A percentile compares a stretch with the other conserved stretches of the same genome.
These are phyloP conservation scores for Drosophila arawakana DNA, from an alignment of 1,140 invertebrate genomes.

Conservation along the genomic window DNA sequence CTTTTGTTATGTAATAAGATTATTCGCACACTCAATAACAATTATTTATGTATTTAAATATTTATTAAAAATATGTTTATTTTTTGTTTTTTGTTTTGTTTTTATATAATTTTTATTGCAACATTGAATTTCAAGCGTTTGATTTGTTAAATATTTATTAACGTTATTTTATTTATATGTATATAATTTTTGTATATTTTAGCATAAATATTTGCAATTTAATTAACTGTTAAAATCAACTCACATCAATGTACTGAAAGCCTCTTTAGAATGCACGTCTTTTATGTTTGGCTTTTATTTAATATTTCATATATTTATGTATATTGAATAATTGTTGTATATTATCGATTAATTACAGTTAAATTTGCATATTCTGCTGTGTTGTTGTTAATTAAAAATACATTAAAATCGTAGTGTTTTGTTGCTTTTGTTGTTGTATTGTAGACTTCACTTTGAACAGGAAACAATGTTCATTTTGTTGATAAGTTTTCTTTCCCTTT, in stretches of 20 bases:
- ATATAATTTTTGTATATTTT: constrained; percentile 40
- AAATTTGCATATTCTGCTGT: neutral
- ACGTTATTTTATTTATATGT: constrained; percentile 21
- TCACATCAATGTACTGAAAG: constrained; percentile 51
- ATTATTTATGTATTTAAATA: constrained; percentile 18
- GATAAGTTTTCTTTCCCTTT: neutral
- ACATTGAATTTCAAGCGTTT: constrained; percentile 34
- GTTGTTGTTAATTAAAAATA: constrained; percentile 26
- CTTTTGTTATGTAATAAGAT: constrained; percentile 9
- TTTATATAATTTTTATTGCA: constrained; percentile 37
- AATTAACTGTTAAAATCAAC: constrained; percentile 41
- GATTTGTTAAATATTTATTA: constrained; percentile 43
- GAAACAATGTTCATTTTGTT: constrained; percentile 29
- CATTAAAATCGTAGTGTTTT: constrained; percentile 46
- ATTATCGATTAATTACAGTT: constrained; percentile 30
- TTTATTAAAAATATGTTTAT: constrained; percentile 49
- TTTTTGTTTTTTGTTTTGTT: too few relatives aligned
- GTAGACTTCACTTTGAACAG: constrained; percentile 44
- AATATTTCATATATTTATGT: constrained; percentile 5
- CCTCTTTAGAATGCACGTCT: constrained; percentile 41
- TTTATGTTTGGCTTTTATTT: constrained; percentile 24
- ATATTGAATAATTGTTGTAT: constrained; percentile 18
- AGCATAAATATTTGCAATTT: constrained; percentile 49
- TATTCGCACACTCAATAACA: constrained; percentile 50
- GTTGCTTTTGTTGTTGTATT: constrained; percentile 29